A percentile compares a stretch with the other conserved stretches of the same genome.
phyloP scores from a whole-genome alignment of 2,113 vertebrate genomes.

The Diglossa brunneiventris region DNA sequence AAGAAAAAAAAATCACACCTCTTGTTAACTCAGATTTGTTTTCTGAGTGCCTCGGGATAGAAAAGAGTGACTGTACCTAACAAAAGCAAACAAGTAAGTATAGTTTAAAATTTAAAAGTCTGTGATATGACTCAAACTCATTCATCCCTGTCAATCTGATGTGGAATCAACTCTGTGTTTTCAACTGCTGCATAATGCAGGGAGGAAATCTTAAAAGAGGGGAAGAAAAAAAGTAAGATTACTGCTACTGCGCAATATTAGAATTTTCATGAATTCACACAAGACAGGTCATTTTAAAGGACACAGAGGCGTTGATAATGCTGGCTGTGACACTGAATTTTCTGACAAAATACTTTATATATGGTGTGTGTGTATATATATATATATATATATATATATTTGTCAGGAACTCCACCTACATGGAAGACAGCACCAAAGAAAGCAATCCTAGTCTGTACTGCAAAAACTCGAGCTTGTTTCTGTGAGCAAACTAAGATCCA shows the following conservation, averaged over 20 bases:
- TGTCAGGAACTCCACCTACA: background rate
- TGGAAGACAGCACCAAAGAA: background rate
- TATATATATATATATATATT: background rate
- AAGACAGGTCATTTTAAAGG: background rate
- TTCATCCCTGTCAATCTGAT: background rate
- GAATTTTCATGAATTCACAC: background rate
- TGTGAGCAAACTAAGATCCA: background rate
- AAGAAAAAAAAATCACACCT: background rate
- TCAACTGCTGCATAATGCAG: slow-evolving; percentile 2
- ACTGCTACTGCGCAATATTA: background rate
- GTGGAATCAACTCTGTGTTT: background rate
- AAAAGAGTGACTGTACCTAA: background rate
- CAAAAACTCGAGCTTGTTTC: background rate
- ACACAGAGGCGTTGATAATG: background rate
- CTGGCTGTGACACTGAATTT: background rate
- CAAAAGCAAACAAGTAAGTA: background rate
- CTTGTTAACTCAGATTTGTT: slow-evolving; percentile 38
- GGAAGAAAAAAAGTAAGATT: background rate
- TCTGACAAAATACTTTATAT: background rate
- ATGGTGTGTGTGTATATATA: background rate
- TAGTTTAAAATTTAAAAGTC: background rate
- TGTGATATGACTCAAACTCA: background rate
- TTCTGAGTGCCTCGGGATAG: background rate
- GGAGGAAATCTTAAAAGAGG: background rate
- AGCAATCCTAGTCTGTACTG: background rate